phyloP scores from a whole-genome alignment of 2,113 vertebrate genomes.

The Antechinus stuartii region DNA sequence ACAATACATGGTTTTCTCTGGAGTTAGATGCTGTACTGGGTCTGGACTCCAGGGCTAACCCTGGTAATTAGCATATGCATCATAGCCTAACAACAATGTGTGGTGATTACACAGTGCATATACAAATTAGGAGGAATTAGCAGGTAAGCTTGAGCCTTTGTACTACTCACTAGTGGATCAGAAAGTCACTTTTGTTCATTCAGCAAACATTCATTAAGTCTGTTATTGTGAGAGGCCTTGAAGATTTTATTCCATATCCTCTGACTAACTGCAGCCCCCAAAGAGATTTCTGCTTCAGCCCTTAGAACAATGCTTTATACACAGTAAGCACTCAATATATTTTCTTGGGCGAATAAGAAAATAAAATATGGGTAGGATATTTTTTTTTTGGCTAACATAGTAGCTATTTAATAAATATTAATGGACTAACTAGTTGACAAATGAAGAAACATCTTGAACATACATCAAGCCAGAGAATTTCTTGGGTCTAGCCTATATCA shows the following conservation, averaged over 20 bases:
- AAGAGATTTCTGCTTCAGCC: neutral
- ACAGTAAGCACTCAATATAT: neutral
- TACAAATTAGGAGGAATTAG: slow-evolving; percentile 21
- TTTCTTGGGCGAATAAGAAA: neutral
- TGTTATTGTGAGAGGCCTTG: neutral
- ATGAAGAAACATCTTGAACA: neutral
- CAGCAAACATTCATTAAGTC: neutral
- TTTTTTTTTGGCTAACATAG: neutral
- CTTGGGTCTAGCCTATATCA: neutral
- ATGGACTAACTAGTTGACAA: neutral
- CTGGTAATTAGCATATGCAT: slow-evolving; percentile 14
- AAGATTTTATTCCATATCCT: neutral
- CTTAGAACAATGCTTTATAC: neutral
- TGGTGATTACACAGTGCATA: slow-evolving; percentile 19
- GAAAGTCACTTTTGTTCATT: neutral
- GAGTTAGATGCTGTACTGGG: slow-evolving; percentile 44
- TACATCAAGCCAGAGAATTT: neutral
- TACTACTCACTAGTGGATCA: neutral
- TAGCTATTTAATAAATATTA: neutral
- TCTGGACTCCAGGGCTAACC: slow-evolving; percentile 24
- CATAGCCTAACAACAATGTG: neutral
- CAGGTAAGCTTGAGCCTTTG: neutral
- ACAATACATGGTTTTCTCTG: slow-evolving; percentile 4
- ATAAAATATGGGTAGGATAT: neutral
- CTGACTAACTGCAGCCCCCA: neutral